These are phyloP conservation scores for Busseola fusca DNA, from an alignment of 2,888 invertebrate genomes.

Conservation along the genomic window DNA sequence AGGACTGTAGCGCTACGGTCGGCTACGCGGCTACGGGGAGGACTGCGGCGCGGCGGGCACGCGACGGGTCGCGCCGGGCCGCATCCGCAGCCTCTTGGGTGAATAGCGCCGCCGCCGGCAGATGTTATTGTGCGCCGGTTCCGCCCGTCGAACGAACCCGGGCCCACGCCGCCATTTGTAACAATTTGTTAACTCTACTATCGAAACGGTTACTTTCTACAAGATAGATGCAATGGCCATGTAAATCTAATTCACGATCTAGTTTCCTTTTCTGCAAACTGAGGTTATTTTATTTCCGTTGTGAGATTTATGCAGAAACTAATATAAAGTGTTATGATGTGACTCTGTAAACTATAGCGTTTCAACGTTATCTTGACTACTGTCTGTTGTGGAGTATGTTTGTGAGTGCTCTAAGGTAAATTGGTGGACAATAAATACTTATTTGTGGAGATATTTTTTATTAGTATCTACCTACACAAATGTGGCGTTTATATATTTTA, in stretches of 20 bases:
- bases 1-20: slow-evolving; percentile 27
- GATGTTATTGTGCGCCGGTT: slow-evolving; percentile 64
- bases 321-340: background rate
- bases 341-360: background rate
- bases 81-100: slow-evolving; percentile 48
- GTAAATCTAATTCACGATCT: slow-evolving; percentile 58
- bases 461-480: background rate
- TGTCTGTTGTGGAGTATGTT: background rate
- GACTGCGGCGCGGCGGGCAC: slow-evolving; percentile 26
- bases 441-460: background rate
- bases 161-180: slow-evolving; percentile 70
- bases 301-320: slow-evolving; percentile 12
- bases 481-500: background rate
- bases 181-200: slow-evolving; percentile 73
- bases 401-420: background rate
- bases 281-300: slow-evolving; percentile 42
- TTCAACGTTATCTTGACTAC: background rate
- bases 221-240: slow-evolving; percentile 61
- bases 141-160: slow-evolving; percentile 57
- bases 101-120: slow-evolving; percentile 55
- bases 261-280: slow-evolving; percentile 39
- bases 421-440: background rate
- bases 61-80: slow-evolving; percentile 36
- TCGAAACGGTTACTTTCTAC: slow-evolving; percentile 57
- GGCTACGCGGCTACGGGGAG: slow-evolving; percentile 25